phyloP scores from a whole-genome alignment of 2,797 vertebrate species.

The Ptychadena robeensis region DNA sequence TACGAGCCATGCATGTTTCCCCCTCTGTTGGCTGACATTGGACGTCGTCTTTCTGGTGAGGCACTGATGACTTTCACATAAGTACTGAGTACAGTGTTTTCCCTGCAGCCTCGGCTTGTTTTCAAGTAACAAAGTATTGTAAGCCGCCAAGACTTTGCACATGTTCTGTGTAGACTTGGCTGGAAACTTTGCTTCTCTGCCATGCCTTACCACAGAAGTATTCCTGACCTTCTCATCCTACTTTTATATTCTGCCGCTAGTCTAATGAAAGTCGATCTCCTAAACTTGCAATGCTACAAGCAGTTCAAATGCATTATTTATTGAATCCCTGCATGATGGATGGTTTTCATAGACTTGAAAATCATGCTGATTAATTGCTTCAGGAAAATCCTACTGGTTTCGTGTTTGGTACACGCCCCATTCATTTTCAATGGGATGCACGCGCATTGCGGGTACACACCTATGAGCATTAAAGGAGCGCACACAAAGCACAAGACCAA shows the following conservation, averaged over 20 bases:
- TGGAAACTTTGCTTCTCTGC: slow-evolving; percentile 21
- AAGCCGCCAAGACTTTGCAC: slow-evolving; percentile 18
- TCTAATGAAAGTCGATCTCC: slow-evolving; percentile 29
- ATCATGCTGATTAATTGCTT: neutral
- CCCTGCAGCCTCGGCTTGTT: neutral
- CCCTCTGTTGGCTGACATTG: slow-evolving; percentile 13
- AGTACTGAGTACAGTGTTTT: slow-evolving; percentile 22
- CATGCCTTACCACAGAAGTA: slow-evolving; percentile 20
- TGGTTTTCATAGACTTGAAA: neutral
- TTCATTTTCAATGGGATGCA: too few relatives aligned
- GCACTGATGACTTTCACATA: slow-evolving; percentile 54
- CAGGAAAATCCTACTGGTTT: too few relatives aligned
- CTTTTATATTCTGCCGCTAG: slow-evolving; percentile 3
- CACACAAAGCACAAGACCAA: too few relatives aligned
- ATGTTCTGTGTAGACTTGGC: slow-evolving; percentile 28
- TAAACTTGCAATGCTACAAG: slow-evolving; percentile 11
- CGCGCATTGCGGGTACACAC: too few relatives aligned
- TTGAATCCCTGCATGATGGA: neutral
- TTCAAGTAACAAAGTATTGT: neutral
- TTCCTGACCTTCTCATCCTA: slow-evolving; percentile 36
- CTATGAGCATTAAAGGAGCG: too few relatives aligned
- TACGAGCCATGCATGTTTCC: slow-evolving; percentile 40
- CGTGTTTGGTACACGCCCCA: too few relatives aligned
- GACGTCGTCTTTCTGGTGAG: neutral
- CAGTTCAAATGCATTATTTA: neutral